Conservation (phyloP, 2,113 vertebrate species). For the Hemiprocne comata region DNA sequence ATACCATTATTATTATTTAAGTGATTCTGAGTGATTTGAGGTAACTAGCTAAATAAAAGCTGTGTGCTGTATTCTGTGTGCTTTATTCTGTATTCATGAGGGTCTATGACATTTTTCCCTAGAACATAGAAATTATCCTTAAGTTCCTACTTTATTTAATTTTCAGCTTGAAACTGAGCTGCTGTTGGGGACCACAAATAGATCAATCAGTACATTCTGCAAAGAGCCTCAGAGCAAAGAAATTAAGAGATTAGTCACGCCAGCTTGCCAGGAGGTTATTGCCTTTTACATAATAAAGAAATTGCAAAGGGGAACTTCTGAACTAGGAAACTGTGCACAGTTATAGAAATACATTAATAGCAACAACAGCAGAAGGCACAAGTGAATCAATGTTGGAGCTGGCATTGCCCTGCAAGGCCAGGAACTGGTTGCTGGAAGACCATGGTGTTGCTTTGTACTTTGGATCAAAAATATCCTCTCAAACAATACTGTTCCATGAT, state of each 20-base stretch:
- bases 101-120: not conserved
- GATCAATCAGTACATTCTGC: not conserved
- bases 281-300: not conserved
- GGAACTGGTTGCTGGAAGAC: not conserved
- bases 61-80: accelerated
- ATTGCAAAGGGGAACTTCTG: not conserved
- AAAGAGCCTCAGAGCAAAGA: not conserved
- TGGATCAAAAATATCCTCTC: not conserved
- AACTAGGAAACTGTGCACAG: not conserved
- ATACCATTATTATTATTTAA: not conserved
- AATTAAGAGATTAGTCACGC: not conserved
- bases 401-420: not conserved
- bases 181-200: not conserved
- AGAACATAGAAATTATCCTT: not conserved
- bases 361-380: not conserved
- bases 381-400: not conserved
- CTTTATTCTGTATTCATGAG: not conserved
- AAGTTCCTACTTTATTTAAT: not conserved
- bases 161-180: not conserved
- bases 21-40: not conserved
- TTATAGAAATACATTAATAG: not conserved
- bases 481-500: not conserved
- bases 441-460: not conserved
- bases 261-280: not conserved
- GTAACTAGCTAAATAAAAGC: not conserved